Evolutionary conservation across 2,888 invertebrate genomes (phyloP), one percentile per base, ranked within the genome.

Genomic region (Nephrocerus scutellatus): DNA sequence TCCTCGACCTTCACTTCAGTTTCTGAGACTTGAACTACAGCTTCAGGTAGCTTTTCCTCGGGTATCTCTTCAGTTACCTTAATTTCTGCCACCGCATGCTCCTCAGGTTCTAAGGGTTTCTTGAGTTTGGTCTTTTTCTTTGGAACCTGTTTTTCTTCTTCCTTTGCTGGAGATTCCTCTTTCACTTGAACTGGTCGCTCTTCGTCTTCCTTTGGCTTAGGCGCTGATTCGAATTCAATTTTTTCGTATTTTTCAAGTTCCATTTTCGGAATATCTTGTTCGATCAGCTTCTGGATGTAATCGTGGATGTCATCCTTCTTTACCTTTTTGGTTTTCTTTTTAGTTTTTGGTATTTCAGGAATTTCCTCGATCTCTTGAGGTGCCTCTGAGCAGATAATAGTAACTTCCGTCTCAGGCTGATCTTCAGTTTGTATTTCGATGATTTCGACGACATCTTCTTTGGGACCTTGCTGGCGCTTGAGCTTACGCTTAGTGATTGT

Each of bases 181-280:
- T 48, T 40, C 9, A 57, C 33, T 30, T 42, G 40, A 13, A 63
- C 32, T 3, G 43, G 32, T 22, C 36, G 22, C 2, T 24, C 8
- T 4, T 43, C 22, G 18, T 56, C 54, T 14, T 44, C 42, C 52
- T 46, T 56, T 24, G 54, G 60, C 16, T 56, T 58, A 1, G 48
- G 36, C 6, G 37, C 22, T 3, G 50, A 14, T 45, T 69, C 67
- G n/a, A 63, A 50, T n/a, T 63, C 63, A 14, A 59, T 42, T 54
- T 69, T 65, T 44, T 70, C 66, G 30, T 68, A 62, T 47, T 66
- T 67, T 34, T 70, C 66, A 2, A 64, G 52, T 45, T 65, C 63
- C 2, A 66, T 62, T 43, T 60, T 50, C 39, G 50, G 46, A 38
- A 54, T 51, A 38, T 63, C 62, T 50, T 55, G 50, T 23, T 62